A percentile compares a stretch with the other conserved stretches of the same genome.
phyloP scores from a whole-genome alignment of 2,113 vertebrate species.

The Candoia aspera region DNA sequence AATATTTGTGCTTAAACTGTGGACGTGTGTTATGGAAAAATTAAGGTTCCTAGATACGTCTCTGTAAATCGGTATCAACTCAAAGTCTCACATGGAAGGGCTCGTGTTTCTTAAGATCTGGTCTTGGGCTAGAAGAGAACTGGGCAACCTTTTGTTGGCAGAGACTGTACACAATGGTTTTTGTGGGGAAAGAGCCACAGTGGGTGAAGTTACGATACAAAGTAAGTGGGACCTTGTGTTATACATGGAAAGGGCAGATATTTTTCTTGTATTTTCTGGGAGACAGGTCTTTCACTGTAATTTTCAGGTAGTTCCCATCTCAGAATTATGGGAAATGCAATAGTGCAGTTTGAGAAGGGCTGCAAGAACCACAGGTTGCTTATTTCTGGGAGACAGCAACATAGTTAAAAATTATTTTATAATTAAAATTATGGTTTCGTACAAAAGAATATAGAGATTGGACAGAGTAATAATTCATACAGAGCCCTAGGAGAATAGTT shows the following conservation, averaged over 20 bases:
- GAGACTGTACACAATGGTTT: background rate
- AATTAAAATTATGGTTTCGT: background rate
- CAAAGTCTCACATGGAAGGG: background rate
- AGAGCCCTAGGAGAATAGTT: background rate
- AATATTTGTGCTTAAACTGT: background rate
- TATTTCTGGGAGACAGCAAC: background rate
- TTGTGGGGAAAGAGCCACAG: background rate
- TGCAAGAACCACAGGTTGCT: background rate
- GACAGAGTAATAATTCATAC: background rate
- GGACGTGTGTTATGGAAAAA: background rate
- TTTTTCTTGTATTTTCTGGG: background rate
- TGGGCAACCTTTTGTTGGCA: background rate
- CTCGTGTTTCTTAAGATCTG: background rate
- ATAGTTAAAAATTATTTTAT: background rate
- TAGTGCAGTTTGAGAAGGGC: background rate
- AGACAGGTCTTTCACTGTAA: background rate
- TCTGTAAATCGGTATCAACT: background rate
- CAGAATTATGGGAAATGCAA: background rate
- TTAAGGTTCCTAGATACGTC: background rate
- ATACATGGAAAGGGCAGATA: background rate
- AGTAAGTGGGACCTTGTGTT: background rate
- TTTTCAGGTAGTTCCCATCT: background rate
- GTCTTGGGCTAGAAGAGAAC: background rate
- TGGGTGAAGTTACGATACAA: background rate
- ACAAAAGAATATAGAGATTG: background rate